A percentile compares a stretch with the other conserved stretches of the same genome.
Conservation (phyloP, 2,888 invertebrate genomes). For the Carcina quercana region DNA sequence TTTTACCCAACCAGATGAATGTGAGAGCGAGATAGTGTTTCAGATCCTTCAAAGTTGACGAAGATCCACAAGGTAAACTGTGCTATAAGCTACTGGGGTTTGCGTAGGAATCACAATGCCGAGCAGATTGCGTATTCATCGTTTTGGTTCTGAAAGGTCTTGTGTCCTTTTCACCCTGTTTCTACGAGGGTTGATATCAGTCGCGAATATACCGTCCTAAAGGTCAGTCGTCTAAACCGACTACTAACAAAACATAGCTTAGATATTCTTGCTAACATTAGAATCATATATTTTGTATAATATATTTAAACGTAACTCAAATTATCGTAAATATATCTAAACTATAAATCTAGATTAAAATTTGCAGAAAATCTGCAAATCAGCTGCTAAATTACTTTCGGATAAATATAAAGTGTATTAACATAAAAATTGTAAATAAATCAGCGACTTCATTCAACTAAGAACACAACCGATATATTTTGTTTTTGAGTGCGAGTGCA, state of each 20-base stretch:
- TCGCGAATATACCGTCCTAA: slow-evolving; percentile 64
- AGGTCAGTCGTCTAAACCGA: slow-evolving; percentile 42
- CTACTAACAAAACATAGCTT: slow-evolving; percentile 18
- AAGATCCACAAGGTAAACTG: slow-evolving; percentile 18
- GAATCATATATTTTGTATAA: slow-evolving; percentile 17
- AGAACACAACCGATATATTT: too few species aligned
- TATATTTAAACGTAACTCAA: slow-evolving; percentile 2
- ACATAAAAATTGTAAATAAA: too few species aligned
- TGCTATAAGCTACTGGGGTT: slow-evolving; percentile 5
- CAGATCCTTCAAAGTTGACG: slow-evolving; percentile 52
- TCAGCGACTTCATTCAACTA: too few species aligned
- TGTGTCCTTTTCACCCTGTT: slow-evolving; percentile 68
- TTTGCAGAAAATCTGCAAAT: too few species aligned
- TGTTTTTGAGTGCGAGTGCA: slow-evolving; percentile 27
- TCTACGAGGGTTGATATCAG: slow-evolving; percentile 52
- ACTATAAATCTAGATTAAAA: too few species aligned
- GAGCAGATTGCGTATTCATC: slow-evolving; percentile 25
- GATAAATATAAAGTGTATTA: too few species aligned
- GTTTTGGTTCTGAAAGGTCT: slow-evolving; percentile 23
- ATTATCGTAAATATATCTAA: not conserved
- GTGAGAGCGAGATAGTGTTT: slow-evolving; percentile 50
- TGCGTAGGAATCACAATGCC: slow-evolving; percentile 20
- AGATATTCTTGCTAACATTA: slow-evolving; percentile 19
- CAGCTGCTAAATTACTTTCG: too few species aligned
- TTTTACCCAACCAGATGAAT: slow-evolving; percentile 59